Percentiles rank a stretch among this genome's conserved stretches.
phyloP scores from a whole-genome alignment of 2,797 vertebrate species.

The Sebastes flavidus region DNA sequence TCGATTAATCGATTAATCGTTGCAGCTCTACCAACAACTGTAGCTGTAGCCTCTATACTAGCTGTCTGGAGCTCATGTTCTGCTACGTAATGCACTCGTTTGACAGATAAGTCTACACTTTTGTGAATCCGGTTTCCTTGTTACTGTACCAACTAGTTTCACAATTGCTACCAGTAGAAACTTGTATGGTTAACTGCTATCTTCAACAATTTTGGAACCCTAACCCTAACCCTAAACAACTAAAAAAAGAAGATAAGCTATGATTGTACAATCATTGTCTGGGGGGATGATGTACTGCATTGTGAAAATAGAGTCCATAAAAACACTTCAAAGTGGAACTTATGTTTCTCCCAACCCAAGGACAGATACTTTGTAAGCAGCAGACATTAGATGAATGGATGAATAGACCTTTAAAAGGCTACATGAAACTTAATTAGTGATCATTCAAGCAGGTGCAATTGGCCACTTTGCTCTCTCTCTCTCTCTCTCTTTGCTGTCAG shows the following conservation, averaged over 20 bases:
- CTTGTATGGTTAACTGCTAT: not conserved
- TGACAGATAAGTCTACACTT: not conserved
- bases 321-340: not conserved
- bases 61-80: not conserved
- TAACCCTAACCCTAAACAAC: too few relatives aligned
- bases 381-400: slow-evolving; percentile 26
- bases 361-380: slow-evolving; percentile 1
- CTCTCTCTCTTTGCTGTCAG: not conserved
- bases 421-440: slow-evolving; percentile 56
- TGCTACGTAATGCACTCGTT: not conserved
- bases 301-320: not conserved
- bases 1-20: too few relatives aligned
- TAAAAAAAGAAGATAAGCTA: too few relatives aligned
- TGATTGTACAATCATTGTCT: not conserved
- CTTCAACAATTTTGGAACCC: not conserved
- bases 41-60: not conserved
- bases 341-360: slow-evolving; percentile 5
- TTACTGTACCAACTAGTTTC: not conserved
- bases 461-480: not conserved
- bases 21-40: not conserved
- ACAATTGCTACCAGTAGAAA: not conserved
- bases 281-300: not conserved
- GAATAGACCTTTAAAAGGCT: slow-evolving; percentile 19
- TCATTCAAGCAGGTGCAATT: slow-evolving; percentile 42
- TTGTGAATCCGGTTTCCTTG: not conserved